Evolutionary conservation across 1,140 invertebrate genomes (phyloP), one percentile per base, ranked within the genome.

Genomic region (Zaprionus tsacasi): DNA sequence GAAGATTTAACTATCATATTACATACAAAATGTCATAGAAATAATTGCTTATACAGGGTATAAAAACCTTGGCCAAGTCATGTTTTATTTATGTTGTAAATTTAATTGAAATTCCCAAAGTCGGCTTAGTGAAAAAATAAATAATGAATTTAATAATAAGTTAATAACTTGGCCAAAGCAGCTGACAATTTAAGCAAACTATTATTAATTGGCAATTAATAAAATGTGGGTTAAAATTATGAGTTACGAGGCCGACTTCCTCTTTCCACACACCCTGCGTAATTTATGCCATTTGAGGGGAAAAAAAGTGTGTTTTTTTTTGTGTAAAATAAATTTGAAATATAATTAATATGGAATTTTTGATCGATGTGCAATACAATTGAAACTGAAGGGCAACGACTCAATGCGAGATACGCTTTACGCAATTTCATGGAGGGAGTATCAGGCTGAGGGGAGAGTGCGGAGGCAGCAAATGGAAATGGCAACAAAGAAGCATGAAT

Each of bases 171-270:
- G 63, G 65, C 17, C 54, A 48, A 45, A 10, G n/a, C 40, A 52
- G 38, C 56, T 25, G 63, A 55, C 57, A 69, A 72, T 79, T 79
- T 71, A 80, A 73, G 64, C 63, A 74, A 83, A 80, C 61, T 80
- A 74, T 83, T 70, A 85, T 86, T 86, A 81, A 86, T 86, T 60
- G 71, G 48, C 68, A 81, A 81, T 81, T 86, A 86, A 86, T 86
- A 81, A 63, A 72, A 78, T 50, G 45, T 21, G 45, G 30, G 17
- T 43, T 21, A 50, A 43, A 52, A 65, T 65, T 65, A 65, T 36
- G 54, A 68, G 55, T 55, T 68, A 73, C 60, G 27, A 21, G 15
- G 0, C 36, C 48, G 21, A 12, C 36, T 6, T 36, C 27, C 40
- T 17, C 33, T 0, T 0, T 7, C 33, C 33, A 7, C 33, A 8